A percentile compares a stretch with the other conserved stretches of the same genome.
phyloP scores from a whole-genome alignment of 2,888 invertebrate species.

The Aethes cnicana region DNA sequence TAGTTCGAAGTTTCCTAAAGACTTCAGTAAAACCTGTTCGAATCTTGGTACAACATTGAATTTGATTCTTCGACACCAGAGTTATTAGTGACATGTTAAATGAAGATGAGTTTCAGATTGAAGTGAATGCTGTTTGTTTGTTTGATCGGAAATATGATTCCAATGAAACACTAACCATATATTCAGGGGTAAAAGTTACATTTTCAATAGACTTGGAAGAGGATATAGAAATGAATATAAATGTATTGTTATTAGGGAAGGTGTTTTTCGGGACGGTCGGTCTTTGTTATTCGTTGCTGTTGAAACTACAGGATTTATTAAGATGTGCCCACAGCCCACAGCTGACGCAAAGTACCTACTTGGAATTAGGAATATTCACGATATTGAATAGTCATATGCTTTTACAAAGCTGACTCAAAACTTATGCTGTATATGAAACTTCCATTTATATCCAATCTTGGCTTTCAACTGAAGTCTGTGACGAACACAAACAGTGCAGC shows the following conservation, averaged over 20 bases:
- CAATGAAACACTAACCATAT: background rate
- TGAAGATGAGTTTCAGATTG: slow-evolving; percentile 33
- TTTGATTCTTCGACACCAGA: too few relatives aligned
- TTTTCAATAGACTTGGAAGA: background rate
- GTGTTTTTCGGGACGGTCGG: background rate
- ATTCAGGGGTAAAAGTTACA: background rate
- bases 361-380: too few relatives aligned
- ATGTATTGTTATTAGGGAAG: slow-evolving; percentile 14
- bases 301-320: too few relatives aligned
- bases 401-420: too few relatives aligned
- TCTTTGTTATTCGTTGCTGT: slow-evolving; percentile 5
- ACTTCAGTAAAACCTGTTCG: slow-evolving; percentile 11
- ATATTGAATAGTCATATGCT: too few relatives aligned
- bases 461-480: too few relatives aligned
- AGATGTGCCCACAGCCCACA: too few relatives aligned
- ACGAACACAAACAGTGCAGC: too few relatives aligned
- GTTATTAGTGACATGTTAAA: slow-evolving; percentile 38
- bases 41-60: slow-evolving; percentile 25
- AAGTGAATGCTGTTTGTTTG: slow-evolving; percentile 5
- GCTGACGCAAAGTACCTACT: too few relatives aligned
- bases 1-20: too few relatives aligned
- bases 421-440: too few relatives aligned
- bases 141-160: slow-evolving; percentile 5
- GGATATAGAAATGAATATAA: slow-evolving; percentile 16
- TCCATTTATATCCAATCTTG: too few relatives aligned